Evolutionary conservation across 2,888 invertebrate genomes (phyloP).

Genomic region (Caenorhabditis plicata): DNA sequence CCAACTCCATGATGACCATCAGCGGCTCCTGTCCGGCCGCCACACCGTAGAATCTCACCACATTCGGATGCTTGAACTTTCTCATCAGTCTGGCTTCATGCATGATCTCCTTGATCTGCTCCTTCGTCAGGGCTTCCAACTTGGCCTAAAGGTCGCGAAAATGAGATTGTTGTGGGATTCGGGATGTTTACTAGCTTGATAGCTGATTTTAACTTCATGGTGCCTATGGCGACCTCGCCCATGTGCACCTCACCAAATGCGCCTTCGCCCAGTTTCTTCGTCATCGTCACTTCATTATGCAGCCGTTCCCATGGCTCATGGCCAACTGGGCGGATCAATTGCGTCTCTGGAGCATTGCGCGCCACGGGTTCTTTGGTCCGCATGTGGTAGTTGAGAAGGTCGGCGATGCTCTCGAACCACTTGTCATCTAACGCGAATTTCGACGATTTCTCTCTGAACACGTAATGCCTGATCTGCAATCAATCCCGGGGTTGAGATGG

Average conservation of each 20-base stretch:
- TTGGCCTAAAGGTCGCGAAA: too few relatives aligned
- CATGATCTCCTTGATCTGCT: constrained; percentile 54
- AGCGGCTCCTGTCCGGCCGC: constrained; percentile 48
- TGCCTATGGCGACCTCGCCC: constrained; percentile 23
- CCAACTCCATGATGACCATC: constrained; percentile 55
- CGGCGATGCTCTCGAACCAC: constrained; percentile 29
- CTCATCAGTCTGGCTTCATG: constrained; percentile 52
- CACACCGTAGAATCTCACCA: constrained; percentile 50
- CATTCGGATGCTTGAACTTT: constrained; percentile 46
- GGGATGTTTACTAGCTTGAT: too few relatives aligned
- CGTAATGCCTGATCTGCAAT: constrained; percentile 43
- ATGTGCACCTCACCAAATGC: constrained; percentile 57
- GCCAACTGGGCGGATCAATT: constrained; percentile 30
- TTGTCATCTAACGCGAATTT: constrained; percentile 33
- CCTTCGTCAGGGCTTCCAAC: constrained; percentile 45
- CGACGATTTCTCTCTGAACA: constrained; percentile 15
- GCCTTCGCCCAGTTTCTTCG: constrained; percentile 55
- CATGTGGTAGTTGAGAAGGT: constrained; percentile 35
- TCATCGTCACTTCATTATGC: constrained; percentile 46
- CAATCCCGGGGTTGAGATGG: constrained; percentile 1
- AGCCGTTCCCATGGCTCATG: constrained; percentile 49
- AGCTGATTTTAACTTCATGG: constrained; percentile 12
- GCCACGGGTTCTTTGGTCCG: constrained; percentile 30
- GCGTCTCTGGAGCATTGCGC: constrained; percentile 5
- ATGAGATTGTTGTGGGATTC: too few relatives aligned